Evolutionary conservation across 2,113 vertebrate genomes (phyloP).

Genomic region (Chaenocephalus aceratus): DNA sequence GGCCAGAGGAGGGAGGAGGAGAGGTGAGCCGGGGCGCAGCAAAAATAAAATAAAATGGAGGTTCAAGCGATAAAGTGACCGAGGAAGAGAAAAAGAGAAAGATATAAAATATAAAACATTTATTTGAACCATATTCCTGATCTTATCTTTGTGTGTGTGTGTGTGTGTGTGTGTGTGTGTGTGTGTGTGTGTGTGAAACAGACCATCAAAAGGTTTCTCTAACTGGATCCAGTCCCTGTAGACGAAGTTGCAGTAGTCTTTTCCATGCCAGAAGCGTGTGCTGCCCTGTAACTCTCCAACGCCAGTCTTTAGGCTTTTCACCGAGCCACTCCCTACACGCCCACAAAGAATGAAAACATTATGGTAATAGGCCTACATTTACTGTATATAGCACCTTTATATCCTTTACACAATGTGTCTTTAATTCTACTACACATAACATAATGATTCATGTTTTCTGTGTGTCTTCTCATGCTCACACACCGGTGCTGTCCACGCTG

Average conservation of each 20-base stretch:
- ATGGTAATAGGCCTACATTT: not conserved
- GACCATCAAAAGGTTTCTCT: constrained; percentile 85
- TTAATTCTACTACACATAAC: not conserved
- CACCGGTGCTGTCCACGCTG: constrained; percentile 89
- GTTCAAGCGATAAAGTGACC: not conserved
- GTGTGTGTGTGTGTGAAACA: constrained; percentile 20
- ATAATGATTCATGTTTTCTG: not conserved
- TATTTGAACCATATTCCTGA: constrained; percentile 18
- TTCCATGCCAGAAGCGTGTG: constrained; percentile 97
- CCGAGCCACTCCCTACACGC: constrained; percentile 87
- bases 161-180: constrained; percentile 21
- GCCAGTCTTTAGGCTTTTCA: constrained; percentile 90
- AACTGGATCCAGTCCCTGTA: constrained; percentile 97
- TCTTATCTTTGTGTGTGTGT: constrained; percentile 17
- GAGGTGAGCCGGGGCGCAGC: not conserved
- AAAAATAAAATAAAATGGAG: constrained; percentile 6
- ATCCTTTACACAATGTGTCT: not conserved
- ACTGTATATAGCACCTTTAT: not conserved
- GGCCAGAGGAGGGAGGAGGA: not conserved
- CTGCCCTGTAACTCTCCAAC: constrained; percentile 94
- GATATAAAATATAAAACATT: constrained; percentile 15
- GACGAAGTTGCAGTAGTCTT: constrained; percentile 98
- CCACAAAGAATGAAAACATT: constrained; percentile 3
- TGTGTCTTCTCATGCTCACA: not conserved
- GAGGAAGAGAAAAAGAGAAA: not conserved